Conservation (phyloP, 2,113 vertebrate genomes). For the Eolophus roseicapilla region DNA sequence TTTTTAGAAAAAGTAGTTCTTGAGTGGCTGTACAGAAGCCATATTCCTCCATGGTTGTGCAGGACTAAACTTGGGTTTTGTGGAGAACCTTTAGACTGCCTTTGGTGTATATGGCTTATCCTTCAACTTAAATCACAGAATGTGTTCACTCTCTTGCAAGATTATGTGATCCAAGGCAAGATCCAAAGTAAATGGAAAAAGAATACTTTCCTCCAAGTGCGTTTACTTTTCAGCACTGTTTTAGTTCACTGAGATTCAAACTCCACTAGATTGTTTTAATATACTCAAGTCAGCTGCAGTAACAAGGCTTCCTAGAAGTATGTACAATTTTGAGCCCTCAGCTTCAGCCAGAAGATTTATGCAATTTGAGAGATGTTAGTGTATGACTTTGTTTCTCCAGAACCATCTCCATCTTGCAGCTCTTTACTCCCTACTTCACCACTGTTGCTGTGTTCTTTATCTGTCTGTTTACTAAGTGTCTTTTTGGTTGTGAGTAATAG, state of each 20-base stretch:
- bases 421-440: not conserved
- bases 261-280: not conserved
- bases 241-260: not conserved
- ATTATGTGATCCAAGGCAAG: not conserved
- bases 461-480: not conserved
- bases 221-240: not conserved
- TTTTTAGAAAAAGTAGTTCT: not conserved
- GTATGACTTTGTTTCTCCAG: not conserved
- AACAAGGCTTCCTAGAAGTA: not conserved
- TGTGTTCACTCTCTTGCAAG: not conserved
- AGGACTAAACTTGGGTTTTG: not conserved
- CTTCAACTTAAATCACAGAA: not conserved
- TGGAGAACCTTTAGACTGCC: not conserved
- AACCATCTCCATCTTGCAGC: not conserved
- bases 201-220: not conserved
- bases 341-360: not conserved
- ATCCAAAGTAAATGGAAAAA: not conserved
- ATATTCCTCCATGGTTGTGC: not conserved
- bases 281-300: not conserved
- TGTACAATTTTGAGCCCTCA: not conserved
- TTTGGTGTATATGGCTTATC: not conserved
- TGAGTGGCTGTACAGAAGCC: not conserved
- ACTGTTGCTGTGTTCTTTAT: not conserved
- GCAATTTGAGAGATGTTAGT: not conserved
- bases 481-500: not conserved